Base-by-base conservation (phyloP, 2,888 invertebrate genomes). In the Orthosia cruda region DNA sequence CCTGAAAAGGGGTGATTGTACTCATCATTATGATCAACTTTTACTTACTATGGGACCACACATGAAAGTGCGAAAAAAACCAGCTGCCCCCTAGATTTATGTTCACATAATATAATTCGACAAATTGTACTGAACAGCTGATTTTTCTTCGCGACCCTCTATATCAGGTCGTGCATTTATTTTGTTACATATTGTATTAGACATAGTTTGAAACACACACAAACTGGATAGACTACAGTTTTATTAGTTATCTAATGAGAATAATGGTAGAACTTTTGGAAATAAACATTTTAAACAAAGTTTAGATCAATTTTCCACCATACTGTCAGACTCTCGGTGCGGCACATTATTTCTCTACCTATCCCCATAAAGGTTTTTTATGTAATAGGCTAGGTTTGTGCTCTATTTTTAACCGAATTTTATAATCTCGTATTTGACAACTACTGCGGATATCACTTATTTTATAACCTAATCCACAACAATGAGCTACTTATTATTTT, bases 271-370 rank as follows among this genome's bases (percentile, higher is more conserved):
- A 67, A 32, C 15, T 59, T 77, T 67, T 15, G 32, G 13, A 32
- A 59, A 23, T 23, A 58, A 52, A 23, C 2, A 68, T 52, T 52
- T 59, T n/a, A 52, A 59, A 52, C 15, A 61, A 45, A 61, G 61
- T 61, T 61, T 0, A 9, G 59, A 11, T 7, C 1, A 61, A 20
- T 45, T 61, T 61, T 61, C 40, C n/a, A 7, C 12, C 7, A 4
- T 23, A 32, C 47, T 50, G 9, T 50, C 13, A 40, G 40, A 20
- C 32, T 32, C 15, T 49, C 4, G 23, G 40, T 15, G 64, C 13
- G 13, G 49, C 18, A 26, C 5, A 40, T 40, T 40, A 64, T n/a
- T 50, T 18, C 20, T 45, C 40, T 40, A 40, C 9, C 18, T 12
- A 40, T 45, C 12, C 3, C 20, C 4, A 74, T 61, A 54, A 72